Evolutionary conservation across 1,140 invertebrate genomes (phyloP).

Genomic region (Ephestia elutella): DNA sequence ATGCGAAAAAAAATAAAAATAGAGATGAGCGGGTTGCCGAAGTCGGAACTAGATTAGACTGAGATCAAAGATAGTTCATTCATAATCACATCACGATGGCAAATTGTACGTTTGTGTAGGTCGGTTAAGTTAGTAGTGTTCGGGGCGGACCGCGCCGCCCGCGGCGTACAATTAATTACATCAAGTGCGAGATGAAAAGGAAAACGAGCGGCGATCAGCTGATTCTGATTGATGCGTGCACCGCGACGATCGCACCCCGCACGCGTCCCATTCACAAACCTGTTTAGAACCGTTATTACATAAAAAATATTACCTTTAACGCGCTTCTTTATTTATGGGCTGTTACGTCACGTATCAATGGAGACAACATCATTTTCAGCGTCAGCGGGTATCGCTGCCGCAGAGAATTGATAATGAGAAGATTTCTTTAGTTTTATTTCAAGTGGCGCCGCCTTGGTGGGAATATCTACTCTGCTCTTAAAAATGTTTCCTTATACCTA

Average conservation of each 20-base stretch:
- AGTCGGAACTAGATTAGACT: slow-evolving; percentile 32
- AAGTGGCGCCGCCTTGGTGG: too few relatives aligned
- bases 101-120: slow-evolving; percentile 27
- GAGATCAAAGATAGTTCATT: slow-evolving; percentile 43
- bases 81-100: slow-evolving; percentile 39
- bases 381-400: not conserved
- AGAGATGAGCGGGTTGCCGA: slow-evolving; percentile 14
- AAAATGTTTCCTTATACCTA: too few relatives aligned
- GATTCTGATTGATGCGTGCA: slow-evolving; percentile 47
- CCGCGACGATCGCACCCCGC: slow-evolving; percentile 24
- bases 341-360: slow-evolving; percentile 31
- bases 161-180: slow-evolving; percentile 58
- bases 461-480: too few relatives aligned
- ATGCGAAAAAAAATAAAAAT: slow-evolving; percentile 22
- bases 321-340: slow-evolving; percentile 13
- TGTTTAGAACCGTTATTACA: slow-evolving; percentile 42
- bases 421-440: too few relatives aligned
- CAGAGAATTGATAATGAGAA: not conserved
- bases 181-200: slow-evolving; percentile 58
- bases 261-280: slow-evolving; percentile 32
- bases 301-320: slow-evolving; percentile 30
- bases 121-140: slow-evolving; percentile 12
- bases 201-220: slow-evolving; percentile 56
- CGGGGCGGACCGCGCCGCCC: slow-evolving; percentile 22
- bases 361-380: not conserved